A percentile compares a stretch with the other conserved stretches of the same genome.
Evolutionary conservation across 1,140 invertebrate genomes (phyloP).

Genomic region (Pygmarrhopalites habei): DNA sequence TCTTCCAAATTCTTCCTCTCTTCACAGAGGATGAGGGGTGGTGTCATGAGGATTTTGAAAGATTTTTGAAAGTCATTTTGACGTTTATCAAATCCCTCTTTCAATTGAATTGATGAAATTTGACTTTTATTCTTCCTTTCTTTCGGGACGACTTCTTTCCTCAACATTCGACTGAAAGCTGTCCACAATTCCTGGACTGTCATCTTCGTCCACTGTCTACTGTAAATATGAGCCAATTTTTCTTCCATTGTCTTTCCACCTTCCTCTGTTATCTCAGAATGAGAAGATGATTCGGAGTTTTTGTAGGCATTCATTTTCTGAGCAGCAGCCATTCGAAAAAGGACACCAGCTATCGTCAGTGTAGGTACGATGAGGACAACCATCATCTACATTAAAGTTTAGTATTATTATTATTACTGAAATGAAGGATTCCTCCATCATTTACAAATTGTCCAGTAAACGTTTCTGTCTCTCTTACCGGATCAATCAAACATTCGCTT

Average conservation of each 20-base stretch:
- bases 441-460: background rate
- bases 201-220: slow-evolving; percentile 27
- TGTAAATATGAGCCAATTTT: slow-evolving; percentile 27
- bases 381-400: background rate
- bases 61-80: slow-evolving; percentile 10
- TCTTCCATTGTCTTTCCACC: too few species aligned
- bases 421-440: background rate
- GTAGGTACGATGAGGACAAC: slow-evolving; percentile 26
- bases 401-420: background rate
- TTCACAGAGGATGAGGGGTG: too few species aligned
- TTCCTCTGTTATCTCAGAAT: background rate
- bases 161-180: slow-evolving; percentile 23
- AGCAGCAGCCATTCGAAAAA: slow-evolving; percentile 17
- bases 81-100: background rate
- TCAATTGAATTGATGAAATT: background rate
- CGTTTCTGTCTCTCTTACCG: background rate
- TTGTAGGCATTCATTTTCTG: slow-evolving; percentile 16
- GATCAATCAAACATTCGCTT: slow-evolving; percentile 18
- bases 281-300: background rate
- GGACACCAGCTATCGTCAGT: slow-evolving; percentile 19
- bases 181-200: slow-evolving; percentile 11
- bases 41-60: slow-evolving; percentile 18
- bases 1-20: too few species aligned
- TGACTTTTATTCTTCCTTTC: slow-evolving; percentile 5
- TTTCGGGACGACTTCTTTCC: slow-evolving; percentile 16